A percentile compares a stretch with the other conserved stretches of the same genome.
These are phyloP conservation scores for Enteromius argenteus DNA, from an alignment of 2,797 vertebrate genomes.

Conservation along the genomic window DNA sequence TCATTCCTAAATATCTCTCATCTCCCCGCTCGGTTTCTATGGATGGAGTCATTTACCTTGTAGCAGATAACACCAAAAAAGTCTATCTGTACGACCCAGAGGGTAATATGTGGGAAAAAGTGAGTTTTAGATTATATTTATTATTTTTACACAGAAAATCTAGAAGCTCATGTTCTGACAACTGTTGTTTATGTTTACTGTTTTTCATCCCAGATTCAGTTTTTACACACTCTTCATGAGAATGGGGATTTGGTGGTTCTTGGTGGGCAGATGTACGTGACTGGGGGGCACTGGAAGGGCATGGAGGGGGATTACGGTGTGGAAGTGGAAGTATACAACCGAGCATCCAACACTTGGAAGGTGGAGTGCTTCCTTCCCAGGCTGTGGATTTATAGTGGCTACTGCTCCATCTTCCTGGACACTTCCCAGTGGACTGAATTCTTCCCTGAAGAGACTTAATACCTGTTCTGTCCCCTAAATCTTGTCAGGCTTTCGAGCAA, in stretches of 20 bases:
- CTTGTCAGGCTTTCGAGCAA: not conserved
- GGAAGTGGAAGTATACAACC: conserved; percentile 92
- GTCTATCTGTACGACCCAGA: conserved; percentile 88
- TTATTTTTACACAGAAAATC: not conserved
- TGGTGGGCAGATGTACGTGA: conserved; percentile 84
- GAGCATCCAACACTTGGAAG: conserved; percentile 82
- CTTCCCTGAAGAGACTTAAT: conserved; percentile 76
- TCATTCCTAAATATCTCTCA: conserved; percentile 96
- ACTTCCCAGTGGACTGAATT: conserved; percentile 85
- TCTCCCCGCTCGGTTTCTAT: conserved; percentile 89
- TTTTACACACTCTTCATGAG: conserved; percentile 94
- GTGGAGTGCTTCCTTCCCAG: conserved; percentile 86
- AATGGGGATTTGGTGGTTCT: conserved; percentile 89
- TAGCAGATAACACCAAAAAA: conserved; percentile 98
- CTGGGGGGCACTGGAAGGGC: conserved; percentile 96
- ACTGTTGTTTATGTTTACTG: not conserved
- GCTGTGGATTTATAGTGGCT: conserved; percentile 93
- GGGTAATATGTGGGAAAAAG: conserved; percentile 97
- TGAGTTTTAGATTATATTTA: conserved; percentile 61
- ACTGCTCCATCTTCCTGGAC: conserved; percentile 90
- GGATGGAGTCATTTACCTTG: conserved; percentile 88
- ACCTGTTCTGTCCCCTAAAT: not conserved
- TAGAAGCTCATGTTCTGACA: not conserved
- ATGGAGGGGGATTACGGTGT: conserved; percentile 95
- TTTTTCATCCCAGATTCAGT: conserved; percentile 83